A percentile compares a stretch with the other conserved stretches of the same genome.
phyloP scores from a whole-genome alignment of 2,113 vertebrate species.

The Crotalus horridus region DNA sequence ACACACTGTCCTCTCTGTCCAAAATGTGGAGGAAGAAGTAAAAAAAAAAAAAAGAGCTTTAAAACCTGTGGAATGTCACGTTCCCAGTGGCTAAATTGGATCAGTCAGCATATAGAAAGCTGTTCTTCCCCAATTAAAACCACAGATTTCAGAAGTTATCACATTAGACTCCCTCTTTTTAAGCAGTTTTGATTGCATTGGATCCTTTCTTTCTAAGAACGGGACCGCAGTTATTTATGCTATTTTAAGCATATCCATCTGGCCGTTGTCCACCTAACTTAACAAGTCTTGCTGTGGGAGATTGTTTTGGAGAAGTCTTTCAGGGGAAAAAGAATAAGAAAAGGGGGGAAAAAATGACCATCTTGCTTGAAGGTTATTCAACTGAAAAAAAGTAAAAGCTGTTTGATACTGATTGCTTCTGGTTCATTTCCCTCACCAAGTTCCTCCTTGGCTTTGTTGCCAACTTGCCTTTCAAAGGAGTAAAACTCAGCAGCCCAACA shows the following conservation, averaged over 20 bases:
- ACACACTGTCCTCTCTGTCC: neutral
- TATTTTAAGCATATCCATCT: neutral
- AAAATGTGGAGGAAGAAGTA: neutral
- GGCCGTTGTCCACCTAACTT: neutral
- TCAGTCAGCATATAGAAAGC: neutral
- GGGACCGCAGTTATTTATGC: slow-evolving; percentile 5
- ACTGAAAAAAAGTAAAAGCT: neutral
- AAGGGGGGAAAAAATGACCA: neutral
- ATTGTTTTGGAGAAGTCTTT: neutral
- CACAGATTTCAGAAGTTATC: neutral
- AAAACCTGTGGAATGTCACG: neutral
- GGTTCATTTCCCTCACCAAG: neutral
- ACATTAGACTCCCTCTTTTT: neutral
- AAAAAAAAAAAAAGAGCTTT: neutral
- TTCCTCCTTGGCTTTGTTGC: neutral
- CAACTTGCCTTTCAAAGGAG: neutral
- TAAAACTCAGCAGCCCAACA: neutral
- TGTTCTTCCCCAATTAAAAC: fast-evolving
- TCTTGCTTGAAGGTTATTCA: neutral
- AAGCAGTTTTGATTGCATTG: neutral
- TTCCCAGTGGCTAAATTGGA: neutral
- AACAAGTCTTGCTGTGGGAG: neutral
- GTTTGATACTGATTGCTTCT: neutral
- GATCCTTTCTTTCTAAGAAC: neutral
- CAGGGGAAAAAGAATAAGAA: neutral